Evolutionary conservation across 2,888 invertebrate genomes (phyloP), one percentile per base, ranked within the genome.

Genomic region (Dicycla oo): DNA sequence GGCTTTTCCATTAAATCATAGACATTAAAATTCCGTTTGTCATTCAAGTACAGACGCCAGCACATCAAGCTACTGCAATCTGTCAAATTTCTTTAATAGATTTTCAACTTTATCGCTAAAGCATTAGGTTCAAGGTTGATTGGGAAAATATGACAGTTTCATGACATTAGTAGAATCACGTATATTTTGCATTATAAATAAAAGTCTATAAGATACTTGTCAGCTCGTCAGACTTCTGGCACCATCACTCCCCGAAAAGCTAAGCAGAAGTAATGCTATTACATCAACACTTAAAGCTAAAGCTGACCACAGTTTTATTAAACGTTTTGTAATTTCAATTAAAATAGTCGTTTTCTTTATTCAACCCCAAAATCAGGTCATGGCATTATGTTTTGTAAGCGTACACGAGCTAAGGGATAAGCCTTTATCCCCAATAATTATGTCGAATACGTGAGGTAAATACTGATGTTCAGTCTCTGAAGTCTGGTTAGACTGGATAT

Each of bases 361-460:
- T 60, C 10, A 60, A 45, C 47, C 26, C 11, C 30, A 43, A 65
- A 80, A 73, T 51, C 49, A 69, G 78, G 81, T 66, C 68, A 58
- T 47, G 65, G 54, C 68, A 20, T 61, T 80, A 57, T 51, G 38
- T 66, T 65, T 64, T 43, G 65, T 78, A 62, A 53, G 67, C 67
- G 51, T 51, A 69, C 61, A 69, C 63, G 62, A 30, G 54, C 30
- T 20, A n/a, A 23, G 62, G 61, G 56, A 57, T 67, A 69, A 64
- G 38, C 58, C 63, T 69, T 61, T 62, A 73, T 58, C 67, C 68
- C 13, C 5, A 53, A 63, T 78, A 78, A 82, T 82, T 82, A 69
- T 49, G 58, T 53, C n/a, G 34, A 13, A 26, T 61, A 74, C 56
- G 60, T 74, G 69, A 43, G 26, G 43, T 26, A 49, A 58, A 54